phyloP scores from a whole-genome alignment of 92 coral and sea anemone species.

The Meandrina meandrites region DNA sequence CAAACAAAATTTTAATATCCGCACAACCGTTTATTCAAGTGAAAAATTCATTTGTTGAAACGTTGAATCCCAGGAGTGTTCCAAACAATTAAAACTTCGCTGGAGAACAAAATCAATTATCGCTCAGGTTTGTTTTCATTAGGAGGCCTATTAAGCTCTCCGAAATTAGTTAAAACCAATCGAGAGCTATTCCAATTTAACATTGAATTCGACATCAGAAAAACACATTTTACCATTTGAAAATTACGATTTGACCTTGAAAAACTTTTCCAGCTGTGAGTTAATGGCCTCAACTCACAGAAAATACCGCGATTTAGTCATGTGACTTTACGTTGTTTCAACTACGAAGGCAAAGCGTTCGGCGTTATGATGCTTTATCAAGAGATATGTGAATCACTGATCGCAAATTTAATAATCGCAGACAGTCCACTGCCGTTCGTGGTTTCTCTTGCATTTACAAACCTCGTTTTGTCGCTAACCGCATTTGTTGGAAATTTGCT shows the following conservation, averaged over 20 bases:
- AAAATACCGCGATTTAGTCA: not conserved
- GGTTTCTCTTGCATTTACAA: not conserved
- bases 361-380: not conserved
- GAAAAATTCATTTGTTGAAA: slow-evolving; percentile 2
- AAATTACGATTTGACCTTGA: not conserved
- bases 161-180: not conserved
- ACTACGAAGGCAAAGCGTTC: not conserved
- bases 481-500: slow-evolving; percentile 17
- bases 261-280: not conserved
- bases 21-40: not conserved
- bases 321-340: not conserved
- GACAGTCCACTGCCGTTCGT: slow-evolving; percentile 10
- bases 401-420: not conserved
- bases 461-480: not conserved
- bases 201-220: not conserved
- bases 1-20: slow-evolving; percentile 4
- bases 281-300: not conserved
- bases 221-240: not conserved
- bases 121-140: not conserved
- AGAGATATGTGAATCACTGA: slow-evolving; percentile 20
- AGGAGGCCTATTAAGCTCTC: not conserved
- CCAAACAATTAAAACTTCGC: not conserved
- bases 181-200: not conserved
- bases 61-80: not conserved
- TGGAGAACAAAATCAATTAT: not conserved